Evolutionary conservation across 2,888 invertebrate genomes (phyloP).

Genomic region (Chaitophorus viminalis): DNA sequence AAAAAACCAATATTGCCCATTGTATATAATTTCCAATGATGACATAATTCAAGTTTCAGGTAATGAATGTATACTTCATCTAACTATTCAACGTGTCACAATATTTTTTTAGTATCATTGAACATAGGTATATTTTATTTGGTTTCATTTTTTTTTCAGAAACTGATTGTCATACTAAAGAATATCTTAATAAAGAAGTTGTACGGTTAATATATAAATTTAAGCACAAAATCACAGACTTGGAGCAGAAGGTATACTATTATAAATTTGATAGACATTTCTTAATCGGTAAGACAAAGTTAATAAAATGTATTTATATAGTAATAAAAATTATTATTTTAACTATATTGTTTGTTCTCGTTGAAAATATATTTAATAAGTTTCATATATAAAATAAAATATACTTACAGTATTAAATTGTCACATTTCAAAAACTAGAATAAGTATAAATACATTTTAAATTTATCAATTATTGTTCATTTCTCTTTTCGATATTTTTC

Average conservation of each 20-base stretch:
- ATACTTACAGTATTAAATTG: too few relatives aligned
- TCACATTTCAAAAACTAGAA: too few relatives aligned
- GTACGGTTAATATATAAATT: conserved; percentile 30
- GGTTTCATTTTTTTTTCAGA: background rate
- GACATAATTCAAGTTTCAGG: conserved; percentile 44
- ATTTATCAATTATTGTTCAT: background rate
- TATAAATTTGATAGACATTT: too few relatives aligned
- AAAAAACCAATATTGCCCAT: conserved; percentile 2
- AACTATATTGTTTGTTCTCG: too few relatives aligned
- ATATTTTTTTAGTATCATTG: background rate
- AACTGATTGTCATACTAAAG: background rate
- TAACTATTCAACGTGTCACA: background rate
- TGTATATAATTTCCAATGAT: conserved; percentile 26
- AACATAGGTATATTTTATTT: background rate
- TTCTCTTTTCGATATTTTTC: background rate
- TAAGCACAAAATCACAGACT: conserved; percentile 12
- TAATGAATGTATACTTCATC: background rate
- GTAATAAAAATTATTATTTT: too few relatives aligned
- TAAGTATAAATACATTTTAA: too few relatives aligned
- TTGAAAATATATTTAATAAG: too few relatives aligned
- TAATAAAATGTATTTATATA: background rate
- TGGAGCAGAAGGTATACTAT: conserved; percentile 39
- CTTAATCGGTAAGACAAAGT: too few relatives aligned
- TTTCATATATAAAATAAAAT: too few relatives aligned
- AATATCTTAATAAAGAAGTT: conserved; percentile 32